Percentiles rank a stretch among this genome's conserved stretches.
These are phyloP conservation scores for Aphrocallistes beatrix DNA, from an alignment of 37 sponge, comb jelly and placozoan genomes.

Conservation along the genomic window DNA sequence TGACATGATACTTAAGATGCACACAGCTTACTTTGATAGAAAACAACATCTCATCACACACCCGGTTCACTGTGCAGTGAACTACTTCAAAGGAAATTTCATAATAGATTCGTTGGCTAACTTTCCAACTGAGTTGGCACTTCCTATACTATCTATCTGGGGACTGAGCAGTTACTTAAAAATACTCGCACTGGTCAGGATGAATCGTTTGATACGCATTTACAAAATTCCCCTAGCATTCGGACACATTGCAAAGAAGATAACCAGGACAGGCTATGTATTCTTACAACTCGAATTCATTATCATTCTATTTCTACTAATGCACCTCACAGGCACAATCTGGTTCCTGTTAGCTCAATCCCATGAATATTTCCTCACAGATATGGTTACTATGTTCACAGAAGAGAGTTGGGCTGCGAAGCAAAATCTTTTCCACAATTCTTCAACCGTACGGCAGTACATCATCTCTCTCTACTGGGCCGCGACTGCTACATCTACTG, in stretches of 20 bases:
- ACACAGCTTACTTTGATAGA: constrained; percentile 39
- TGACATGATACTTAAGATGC: constrained; percentile 60
- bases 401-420: not conserved
- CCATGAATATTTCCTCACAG: not conserved
- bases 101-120: constrained; percentile 35
- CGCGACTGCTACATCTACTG: constrained; percentile 48
- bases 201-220: constrained; percentile 38
- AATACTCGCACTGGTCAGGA: constrained; percentile 32
- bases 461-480: constrained; percentile 66
- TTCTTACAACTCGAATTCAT: constrained; percentile 9
- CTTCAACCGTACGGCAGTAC: constrained; percentile 39
- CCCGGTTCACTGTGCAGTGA: constrained; percentile 41
- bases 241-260: not conserved
- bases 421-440: constrained; percentile 8
- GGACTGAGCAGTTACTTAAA: constrained; percentile 5
- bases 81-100: constrained; percentile 61
- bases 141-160: not conserved
- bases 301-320: not conserved
- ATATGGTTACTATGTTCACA: constrained; percentile 5
- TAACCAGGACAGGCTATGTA: not conserved
- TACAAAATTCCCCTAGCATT: constrained; percentile 39
- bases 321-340: not conserved
- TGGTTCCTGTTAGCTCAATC: not conserved
- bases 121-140: constrained; percentile 49
- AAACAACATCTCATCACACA: constrained; percentile 45